Evolutionary conservation across 2,797 vertebrate species (phyloP).

Genomic region (Enteromius treurensis): DNA sequence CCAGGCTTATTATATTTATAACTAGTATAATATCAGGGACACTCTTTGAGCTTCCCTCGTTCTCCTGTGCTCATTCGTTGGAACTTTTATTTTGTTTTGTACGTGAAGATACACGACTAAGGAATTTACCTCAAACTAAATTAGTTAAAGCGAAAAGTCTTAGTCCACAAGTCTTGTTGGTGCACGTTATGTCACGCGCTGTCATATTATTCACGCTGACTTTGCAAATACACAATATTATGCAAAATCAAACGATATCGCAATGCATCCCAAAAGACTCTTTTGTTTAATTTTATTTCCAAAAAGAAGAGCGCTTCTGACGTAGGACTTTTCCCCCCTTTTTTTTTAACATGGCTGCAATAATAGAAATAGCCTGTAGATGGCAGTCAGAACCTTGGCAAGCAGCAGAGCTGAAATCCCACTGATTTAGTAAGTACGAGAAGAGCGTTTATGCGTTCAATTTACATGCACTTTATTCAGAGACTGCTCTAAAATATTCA

Average conservation of each 20-base stretch:
- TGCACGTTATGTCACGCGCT: neutral
- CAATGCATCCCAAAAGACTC: conserved; percentile 41
- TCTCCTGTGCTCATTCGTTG: conserved; percentile 14
- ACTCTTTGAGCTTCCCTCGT: conserved; percentile 22
- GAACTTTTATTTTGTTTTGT: conserved; percentile 26
- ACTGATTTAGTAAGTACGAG: conserved; percentile 66
- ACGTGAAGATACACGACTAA: neutral
- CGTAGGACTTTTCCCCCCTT: neutral
- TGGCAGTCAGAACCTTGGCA: conserved; percentile 81
- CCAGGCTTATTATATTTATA: conserved; percentile 51
- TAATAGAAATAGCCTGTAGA: conserved; percentile 74
- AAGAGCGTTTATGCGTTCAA: conserved; percentile 20
- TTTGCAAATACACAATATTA: neutral
- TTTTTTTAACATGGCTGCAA: conserved; percentile 40
- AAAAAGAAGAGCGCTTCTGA: conserved; percentile 73
- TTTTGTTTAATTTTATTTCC: conserved; percentile 48
- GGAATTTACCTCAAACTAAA: neutral
- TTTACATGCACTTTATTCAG: conserved; percentile 18
- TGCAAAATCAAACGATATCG: neutral
- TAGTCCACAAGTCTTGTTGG: neutral
- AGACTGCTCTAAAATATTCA: neutral
- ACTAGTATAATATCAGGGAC: conserved; percentile 44
- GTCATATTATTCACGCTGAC: neutral
- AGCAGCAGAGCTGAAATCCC: conserved; percentile 53
- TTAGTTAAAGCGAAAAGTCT: conserved; percentile 1